A percentile compares a stretch with the other conserved stretches of the same genome.
Conservation (phyloP, 2,113 vertebrate species). For the Crotalus viridis region DNA sequence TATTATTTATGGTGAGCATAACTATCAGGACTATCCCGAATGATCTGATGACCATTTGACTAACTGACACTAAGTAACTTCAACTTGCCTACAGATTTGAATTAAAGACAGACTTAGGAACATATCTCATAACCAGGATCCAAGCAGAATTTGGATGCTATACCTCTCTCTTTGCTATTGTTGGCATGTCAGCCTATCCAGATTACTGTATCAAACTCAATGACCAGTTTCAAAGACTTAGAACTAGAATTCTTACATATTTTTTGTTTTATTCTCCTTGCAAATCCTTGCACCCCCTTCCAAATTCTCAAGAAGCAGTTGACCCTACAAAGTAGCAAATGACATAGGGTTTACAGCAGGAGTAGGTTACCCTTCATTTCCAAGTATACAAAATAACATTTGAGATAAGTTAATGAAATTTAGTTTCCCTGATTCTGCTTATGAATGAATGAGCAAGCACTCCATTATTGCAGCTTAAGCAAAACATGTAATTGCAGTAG, state of each 20-base stretch:
- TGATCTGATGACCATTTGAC: background rate
- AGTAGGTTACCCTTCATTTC: background rate
- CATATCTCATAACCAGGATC: background rate
- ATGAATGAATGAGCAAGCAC: background rate
- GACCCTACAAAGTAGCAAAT: background rate
- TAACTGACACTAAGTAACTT: background rate
- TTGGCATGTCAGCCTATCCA: background rate
- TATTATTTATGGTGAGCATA: background rate
- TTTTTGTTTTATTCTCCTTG: background rate
- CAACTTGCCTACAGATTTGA: background rate
- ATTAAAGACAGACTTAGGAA: background rate
- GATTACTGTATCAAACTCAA: background rate
- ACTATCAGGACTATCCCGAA: background rate
- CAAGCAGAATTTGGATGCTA: background rate
- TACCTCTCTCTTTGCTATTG: background rate
- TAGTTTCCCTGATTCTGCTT: background rate
- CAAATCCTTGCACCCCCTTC: background rate
- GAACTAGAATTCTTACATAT: background rate
- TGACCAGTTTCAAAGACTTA: background rate
- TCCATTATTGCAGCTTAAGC: background rate
- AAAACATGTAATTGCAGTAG: background rate
- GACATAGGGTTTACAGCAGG: background rate
- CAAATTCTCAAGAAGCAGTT: background rate
- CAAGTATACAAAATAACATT: background rate
- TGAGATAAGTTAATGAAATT: background rate